Evolutionary conservation across 2,113 vertebrate species (phyloP).

Genomic region (Silurus meridionalis): DNA sequence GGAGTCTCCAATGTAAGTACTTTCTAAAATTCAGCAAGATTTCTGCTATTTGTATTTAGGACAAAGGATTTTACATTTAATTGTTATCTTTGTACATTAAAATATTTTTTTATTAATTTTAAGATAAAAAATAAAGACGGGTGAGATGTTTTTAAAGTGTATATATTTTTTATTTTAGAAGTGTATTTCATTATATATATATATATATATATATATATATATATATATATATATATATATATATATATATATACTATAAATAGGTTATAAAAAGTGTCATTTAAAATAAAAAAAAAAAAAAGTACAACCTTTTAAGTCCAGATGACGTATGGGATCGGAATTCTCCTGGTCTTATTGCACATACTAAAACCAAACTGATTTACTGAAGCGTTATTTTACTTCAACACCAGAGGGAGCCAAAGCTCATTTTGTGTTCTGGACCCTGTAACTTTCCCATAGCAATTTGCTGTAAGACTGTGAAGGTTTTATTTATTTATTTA

Average conservation of each 20-base stretch:
- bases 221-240: too few relatives aligned
- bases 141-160: too few relatives aligned
- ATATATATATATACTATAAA: too few relatives aligned
- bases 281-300: too few relatives aligned
- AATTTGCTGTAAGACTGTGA: background rate
- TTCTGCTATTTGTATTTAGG: background rate
- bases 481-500: background rate
- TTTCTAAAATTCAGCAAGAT: background rate
- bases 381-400: background rate
- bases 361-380: too few relatives aligned
- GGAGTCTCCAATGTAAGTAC: background rate
- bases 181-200: too few relatives aligned
- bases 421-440: background rate
- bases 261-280: too few relatives aligned
- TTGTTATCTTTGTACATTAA: background rate
- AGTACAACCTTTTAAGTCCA: slow-evolving; percentile 19
- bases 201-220: too few relatives aligned
- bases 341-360: background rate
- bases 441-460: background rate
- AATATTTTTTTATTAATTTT: background rate
- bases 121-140: background rate
- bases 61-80: background rate
- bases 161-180: too few relatives aligned
- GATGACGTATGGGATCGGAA: background rate
- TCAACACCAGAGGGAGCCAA: slow-evolving; percentile 13